Percentiles rank a stretch among this genome's conserved stretches.
Conservation (phyloP, 2,113 vertebrate species). For the Delphinapterus leucas region DNA sequence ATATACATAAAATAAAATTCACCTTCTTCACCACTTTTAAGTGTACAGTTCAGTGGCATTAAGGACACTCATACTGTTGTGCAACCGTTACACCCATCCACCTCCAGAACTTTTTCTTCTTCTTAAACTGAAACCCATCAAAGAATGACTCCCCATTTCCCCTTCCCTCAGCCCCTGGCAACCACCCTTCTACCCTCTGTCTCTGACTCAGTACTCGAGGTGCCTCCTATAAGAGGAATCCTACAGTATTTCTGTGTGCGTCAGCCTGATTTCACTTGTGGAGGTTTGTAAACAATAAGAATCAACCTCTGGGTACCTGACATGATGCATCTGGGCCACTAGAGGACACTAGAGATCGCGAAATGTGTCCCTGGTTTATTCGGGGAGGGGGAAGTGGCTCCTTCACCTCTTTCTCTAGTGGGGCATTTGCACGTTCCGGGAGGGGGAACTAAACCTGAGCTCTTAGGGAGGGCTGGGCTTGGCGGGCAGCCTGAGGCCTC, state of each 20-base stretch:
- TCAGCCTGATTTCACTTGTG: neutral
- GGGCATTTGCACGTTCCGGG: neutral
- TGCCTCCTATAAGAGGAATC: neutral
- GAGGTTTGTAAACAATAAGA: neutral
- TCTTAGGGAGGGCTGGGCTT: neutral
- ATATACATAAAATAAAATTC: neutral
- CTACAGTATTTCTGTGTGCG: neutral
- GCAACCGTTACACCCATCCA: neutral
- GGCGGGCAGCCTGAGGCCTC: neutral
- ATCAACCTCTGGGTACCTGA: neutral
- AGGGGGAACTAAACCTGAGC: neutral
- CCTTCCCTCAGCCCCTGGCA: neutral
- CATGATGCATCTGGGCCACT: conserved; percentile 64
- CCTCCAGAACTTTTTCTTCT: neutral
- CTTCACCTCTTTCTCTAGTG: rapidly evolving
- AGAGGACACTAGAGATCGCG: conserved; percentile 81
- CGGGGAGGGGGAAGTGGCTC: rapidly evolving
- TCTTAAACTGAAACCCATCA: neutral
- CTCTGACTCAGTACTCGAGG: neutral
- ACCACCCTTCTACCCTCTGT: neutral
- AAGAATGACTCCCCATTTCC: neutral
- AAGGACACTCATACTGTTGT: neutral
- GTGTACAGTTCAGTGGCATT: neutral
- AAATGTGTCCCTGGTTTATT: neutral
- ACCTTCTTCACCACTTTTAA: neutral